phyloP scores from a whole-genome alignment of 2,888 invertebrate genomes.

The Acanthosoma haemorrhoidale region DNA sequence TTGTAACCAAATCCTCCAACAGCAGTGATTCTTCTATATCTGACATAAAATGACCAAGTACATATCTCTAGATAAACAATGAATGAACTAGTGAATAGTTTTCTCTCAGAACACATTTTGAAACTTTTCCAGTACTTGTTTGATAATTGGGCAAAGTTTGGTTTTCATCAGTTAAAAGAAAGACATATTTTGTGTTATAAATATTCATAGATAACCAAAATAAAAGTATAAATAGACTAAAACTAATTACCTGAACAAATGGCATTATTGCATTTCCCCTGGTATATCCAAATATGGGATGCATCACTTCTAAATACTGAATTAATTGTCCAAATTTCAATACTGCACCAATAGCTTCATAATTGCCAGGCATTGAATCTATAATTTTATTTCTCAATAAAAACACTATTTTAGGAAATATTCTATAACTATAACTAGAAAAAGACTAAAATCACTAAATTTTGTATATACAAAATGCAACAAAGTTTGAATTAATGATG shows the following conservation, averaged over 20 bases:
- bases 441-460: background rate
- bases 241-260: conserved; percentile 58
- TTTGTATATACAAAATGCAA: background rate
- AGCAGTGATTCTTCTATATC: too few species aligned
- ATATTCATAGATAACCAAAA: background rate
- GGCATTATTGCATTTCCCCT: conserved; percentile 68
- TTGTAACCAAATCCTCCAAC: too few species aligned
- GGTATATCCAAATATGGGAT: conserved; percentile 83
- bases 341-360: conserved; percentile 66
- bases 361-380: conserved; percentile 63
- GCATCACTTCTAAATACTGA: conserved; percentile 81
- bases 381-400: conserved; percentile 26
- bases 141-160: too few species aligned
- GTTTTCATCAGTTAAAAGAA: too few species aligned
- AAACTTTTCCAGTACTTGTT: too few species aligned
- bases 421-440: background rate
- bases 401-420: too few species aligned
- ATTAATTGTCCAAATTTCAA: conserved; percentile 76
- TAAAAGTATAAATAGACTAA: background rate
- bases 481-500: background rate
- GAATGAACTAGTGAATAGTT: too few species aligned
- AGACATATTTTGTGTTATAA: too few species aligned
- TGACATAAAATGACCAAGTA: too few species aligned
- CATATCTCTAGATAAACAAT: too few species aligned
- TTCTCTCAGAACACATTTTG: too few species aligned